Evolutionary conservation across 2,113 vertebrate genomes (phyloP), one percentile per base, ranked within the genome.

Genomic region (Paradoxurus hermaphroditus): DNA sequence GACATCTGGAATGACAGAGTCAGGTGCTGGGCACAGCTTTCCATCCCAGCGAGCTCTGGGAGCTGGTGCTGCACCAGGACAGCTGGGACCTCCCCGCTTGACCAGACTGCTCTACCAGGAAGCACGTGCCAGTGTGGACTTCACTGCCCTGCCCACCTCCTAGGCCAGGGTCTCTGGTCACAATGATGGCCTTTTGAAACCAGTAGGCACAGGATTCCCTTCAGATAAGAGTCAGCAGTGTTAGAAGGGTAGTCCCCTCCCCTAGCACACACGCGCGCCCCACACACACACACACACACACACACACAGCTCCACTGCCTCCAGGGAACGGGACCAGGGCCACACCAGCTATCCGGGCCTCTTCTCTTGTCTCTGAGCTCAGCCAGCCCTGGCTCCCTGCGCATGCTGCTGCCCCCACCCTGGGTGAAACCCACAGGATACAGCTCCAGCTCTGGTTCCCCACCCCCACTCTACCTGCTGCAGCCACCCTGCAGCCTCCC

Each of bases 21-120:
- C 9, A 0, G 83, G 41, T 0, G 0, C 29, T 3, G 15, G 12
- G 25, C 29, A 3, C 49, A 29, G 41, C 18, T 2, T 1, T 25
- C 67, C 3, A 0, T 13, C 36, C 0, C 14, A 16, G 29, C 16
- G 27, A 75, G 53, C 15, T 65, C 85, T 21, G 12, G 13, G 19
- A 7, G 25, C 44, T 34, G 41, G 7, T 8, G 29, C n/a, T 36
- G 51, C 21, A 15, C 12, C 16, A 0, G 31, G 46, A 27, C 10
- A 36, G 27, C 29, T 4, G 8, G 39, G 53, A 27, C 0, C 21
- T 8, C 67, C 34, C 36, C 8, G 44, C 85, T 29, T 41, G 73
- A n/a, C 36, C 41, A 1, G 0, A 34, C 5, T 0, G 4, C n/a
- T 39, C 46, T 59, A 29, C 39, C 13, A 0, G 19, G 8, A 9